Conservation (phyloP, 2,888 invertebrate genomes). For the Neoscelio sp. region DNA sequence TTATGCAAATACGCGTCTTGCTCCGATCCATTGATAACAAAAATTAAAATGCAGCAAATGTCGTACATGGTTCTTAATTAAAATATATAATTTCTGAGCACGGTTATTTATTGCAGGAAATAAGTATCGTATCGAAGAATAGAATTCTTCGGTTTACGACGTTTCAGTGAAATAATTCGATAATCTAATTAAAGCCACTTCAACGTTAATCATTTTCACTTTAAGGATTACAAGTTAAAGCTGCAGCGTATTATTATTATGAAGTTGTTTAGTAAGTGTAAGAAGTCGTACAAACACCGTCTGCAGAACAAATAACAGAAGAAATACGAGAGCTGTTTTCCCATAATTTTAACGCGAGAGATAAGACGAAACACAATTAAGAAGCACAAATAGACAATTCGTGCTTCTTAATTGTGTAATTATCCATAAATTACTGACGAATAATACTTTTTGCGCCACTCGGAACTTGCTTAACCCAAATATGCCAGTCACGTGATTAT, state of each 20-base stretch:
- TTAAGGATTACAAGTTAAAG: too few relatives aligned
- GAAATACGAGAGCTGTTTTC: slow-evolving; percentile 28
- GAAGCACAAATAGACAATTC: slow-evolving; percentile 41
- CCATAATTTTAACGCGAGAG: slow-evolving; percentile 30
- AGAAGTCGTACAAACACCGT: slow-evolving; percentile 23
- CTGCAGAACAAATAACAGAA: slow-evolving; percentile 28
- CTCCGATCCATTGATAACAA: slow-evolving; percentile 27
- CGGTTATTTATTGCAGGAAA: too few relatives aligned
- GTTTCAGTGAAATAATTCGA: too few relatives aligned
- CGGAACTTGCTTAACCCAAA: slow-evolving; percentile 41
- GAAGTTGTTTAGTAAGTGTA: slow-evolving; percentile 14
- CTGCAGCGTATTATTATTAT: slow-evolving; percentile 19
- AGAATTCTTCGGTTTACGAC: too few relatives aligned
- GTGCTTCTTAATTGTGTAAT: slow-evolving; percentile 47
- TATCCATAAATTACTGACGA: slow-evolving; percentile 49
- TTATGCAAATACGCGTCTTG: slow-evolving; percentile 38
- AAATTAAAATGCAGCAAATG: slow-evolving; percentile 36
- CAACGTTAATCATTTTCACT: too few relatives aligned
- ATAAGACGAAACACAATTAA: slow-evolving; percentile 55
- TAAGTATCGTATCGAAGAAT: too few relatives aligned
- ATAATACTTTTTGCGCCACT: slow-evolving; percentile 43
- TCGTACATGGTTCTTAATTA: slow-evolving; percentile 14
- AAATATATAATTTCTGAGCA: slow-evolving; percentile 10
- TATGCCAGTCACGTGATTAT: slow-evolving; percentile 56
- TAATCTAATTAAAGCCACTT: too few relatives aligned